Percentiles rank a stretch among this genome's conserved stretches.
Conservation (phyloP, 2,113 vertebrate species). For the Tichodroma muraria region DNA sequence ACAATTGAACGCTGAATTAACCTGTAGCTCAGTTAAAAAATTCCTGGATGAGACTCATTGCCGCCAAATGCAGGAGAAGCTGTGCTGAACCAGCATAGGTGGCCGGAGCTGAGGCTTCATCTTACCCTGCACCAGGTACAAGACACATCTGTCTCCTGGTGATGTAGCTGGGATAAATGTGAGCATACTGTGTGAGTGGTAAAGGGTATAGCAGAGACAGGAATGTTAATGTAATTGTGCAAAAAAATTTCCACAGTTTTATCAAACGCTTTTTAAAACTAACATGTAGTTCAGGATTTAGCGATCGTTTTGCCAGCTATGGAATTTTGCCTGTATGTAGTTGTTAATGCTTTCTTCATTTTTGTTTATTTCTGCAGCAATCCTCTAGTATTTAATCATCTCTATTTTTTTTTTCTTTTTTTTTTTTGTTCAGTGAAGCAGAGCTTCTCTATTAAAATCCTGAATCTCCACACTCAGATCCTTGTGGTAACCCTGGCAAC, state of each 20-base stretch:
- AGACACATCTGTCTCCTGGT: neutral
- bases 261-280: neutral
- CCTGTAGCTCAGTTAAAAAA: neutral
- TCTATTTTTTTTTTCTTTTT: neutral
- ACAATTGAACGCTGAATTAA: neutral
- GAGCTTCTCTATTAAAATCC: neutral
- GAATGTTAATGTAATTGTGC: neutral
- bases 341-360: neutral
- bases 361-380: neutral
- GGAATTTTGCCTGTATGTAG: neutral
- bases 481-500: conserved; percentile 24
- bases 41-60: neutral
- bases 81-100: neutral
- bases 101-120: neutral
- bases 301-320: neutral
- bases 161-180: neutral
- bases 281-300: neutral
- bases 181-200: neutral
- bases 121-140: neutral
- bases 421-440: neutral
- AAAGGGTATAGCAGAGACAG: neutral
- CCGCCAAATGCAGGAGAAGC: neutral
- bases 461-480: neutral
- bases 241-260: neutral
- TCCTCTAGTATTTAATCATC: neutral